phyloP scores from a whole-genome alignment of 2,888 invertebrate species.

The Ornithoptera alexandrae region DNA sequence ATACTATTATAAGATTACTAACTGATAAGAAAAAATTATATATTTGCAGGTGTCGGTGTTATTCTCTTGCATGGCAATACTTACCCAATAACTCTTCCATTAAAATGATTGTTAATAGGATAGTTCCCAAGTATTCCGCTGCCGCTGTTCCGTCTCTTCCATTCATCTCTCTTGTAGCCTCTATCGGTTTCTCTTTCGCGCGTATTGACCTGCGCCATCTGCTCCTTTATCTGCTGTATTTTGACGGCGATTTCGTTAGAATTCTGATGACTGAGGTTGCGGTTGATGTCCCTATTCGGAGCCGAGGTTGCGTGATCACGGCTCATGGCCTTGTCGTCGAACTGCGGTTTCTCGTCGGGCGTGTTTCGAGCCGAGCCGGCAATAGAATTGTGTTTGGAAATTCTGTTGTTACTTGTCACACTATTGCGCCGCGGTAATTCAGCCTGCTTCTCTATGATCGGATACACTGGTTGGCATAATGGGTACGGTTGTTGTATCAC shows the following conservation, averaged over 20 bases:
- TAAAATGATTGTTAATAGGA: constrained; percentile 43
- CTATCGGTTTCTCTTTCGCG: constrained; percentile 37
- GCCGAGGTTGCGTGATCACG: neutral
- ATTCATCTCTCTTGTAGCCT: constrained; percentile 38
- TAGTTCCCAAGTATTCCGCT: constrained; percentile 61
- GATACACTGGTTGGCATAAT: constrained; percentile 54
- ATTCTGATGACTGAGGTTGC: constrained; percentile 32
- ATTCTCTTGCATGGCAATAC: constrained; percentile 27
- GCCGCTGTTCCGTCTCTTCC: constrained; percentile 52
- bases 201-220: constrained; percentile 54
- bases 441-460: constrained; percentile 43
- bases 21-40: neutral
- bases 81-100: constrained; percentile 47
- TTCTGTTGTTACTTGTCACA: constrained; percentile 31
- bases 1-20: no score
- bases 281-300: constrained; percentile 8
- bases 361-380: constrained; percentile 45
- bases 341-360: constrained; percentile 40
- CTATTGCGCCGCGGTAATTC: constrained; percentile 34
- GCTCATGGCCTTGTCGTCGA: constrained; percentile 29
- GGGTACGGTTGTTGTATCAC: constrained; percentile 60
- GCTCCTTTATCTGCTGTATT: constrained; percentile 64
- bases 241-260: constrained; percentile 54
- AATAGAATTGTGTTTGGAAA: constrained; percentile 41
- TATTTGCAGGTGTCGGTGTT: neutral